Evolutionary conservation across 1,140 invertebrate species (phyloP).

Genomic region (Leptopilina clavipes): DNA sequence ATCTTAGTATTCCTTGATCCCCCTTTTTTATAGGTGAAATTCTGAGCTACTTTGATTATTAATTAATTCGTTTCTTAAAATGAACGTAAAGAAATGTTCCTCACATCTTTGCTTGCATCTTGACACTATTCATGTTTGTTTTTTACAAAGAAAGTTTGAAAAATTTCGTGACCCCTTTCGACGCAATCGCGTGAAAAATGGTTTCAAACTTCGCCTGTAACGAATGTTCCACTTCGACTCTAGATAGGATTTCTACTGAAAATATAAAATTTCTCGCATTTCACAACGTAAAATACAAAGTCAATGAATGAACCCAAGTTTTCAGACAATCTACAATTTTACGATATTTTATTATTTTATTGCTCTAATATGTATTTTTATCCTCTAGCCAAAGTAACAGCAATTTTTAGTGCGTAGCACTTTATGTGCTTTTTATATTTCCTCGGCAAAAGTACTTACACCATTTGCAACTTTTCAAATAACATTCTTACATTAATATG

Average conservation of each 20-base stretch:
- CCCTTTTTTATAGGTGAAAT: too few species aligned
- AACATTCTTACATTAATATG: background rate
- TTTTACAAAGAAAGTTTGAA: background rate
- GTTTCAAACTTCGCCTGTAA: constrained; percentile 17
- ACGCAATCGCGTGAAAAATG: constrained; percentile 32
- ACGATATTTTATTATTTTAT: constrained; percentile 3
- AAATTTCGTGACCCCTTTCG: background rate
- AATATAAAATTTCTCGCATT: constrained; percentile 23
- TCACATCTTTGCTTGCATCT: background rate
- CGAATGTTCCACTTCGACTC: background rate
- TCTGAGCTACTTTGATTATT: too few species aligned
- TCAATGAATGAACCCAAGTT: background rate
- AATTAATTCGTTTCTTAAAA: too few species aligned
- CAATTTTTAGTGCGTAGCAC: background rate
- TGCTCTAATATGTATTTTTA: constrained; percentile 24
- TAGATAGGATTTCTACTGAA: background rate
- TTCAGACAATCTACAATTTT: constrained; percentile 2
- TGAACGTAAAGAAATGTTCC: too few species aligned
- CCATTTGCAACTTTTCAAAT: background rate
- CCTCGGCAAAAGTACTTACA: background rate
- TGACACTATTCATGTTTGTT: background rate
- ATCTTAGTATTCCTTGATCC: too few species aligned
- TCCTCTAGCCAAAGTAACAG: background rate
- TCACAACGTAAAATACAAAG: constrained; percentile 12
- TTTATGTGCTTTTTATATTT: constrained; percentile 6